Conservation (phyloP, 2,113 vertebrate genomes). For the Zeus faber region DNA sequence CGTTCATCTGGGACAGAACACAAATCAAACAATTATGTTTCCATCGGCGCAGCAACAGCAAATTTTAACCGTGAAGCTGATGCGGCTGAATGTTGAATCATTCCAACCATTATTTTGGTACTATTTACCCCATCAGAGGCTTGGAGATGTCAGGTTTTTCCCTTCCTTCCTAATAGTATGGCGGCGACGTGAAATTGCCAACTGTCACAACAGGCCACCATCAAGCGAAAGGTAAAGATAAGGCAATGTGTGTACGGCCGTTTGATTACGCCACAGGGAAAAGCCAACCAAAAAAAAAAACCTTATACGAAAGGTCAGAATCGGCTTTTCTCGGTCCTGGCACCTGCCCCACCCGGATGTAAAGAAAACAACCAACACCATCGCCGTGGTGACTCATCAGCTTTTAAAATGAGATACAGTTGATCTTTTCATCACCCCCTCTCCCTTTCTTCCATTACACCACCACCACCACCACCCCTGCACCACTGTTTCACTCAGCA, state of each 20-base stretch:
- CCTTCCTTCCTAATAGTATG: no score
- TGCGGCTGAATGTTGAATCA: no score
- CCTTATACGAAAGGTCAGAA: slow-evolving; percentile 58
- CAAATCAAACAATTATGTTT: no score
- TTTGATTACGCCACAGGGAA: slow-evolving; percentile 22
- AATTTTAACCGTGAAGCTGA: no score
- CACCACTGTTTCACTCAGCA: no score
- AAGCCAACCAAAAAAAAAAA: slow-evolving; percentile 22
- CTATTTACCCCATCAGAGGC: no score
- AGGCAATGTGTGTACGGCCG: slow-evolving; percentile 23
- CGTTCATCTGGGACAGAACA: no score
- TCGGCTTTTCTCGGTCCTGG: slow-evolving; percentile 46
- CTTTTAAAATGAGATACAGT: slow-evolving; percentile 56
- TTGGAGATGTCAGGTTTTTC: no score
- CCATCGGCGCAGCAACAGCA: no score
- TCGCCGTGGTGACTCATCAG: slow-evolving; percentile 40
- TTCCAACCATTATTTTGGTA: no score
- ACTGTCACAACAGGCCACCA: slow-evolving; percentile 36
- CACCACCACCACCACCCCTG: neutral
- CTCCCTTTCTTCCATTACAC: neutral
- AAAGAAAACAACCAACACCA: slow-evolving; percentile 41
- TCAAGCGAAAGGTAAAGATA: no score
- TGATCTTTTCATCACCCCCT: slow-evolving; percentile 7
- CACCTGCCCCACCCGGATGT: slow-evolving; percentile 40
- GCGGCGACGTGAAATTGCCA: slow-evolving; percentile 26